Evolutionary conservation across 2,113 vertebrate species (phyloP).

Genomic region (Carassius auratus): DNA sequence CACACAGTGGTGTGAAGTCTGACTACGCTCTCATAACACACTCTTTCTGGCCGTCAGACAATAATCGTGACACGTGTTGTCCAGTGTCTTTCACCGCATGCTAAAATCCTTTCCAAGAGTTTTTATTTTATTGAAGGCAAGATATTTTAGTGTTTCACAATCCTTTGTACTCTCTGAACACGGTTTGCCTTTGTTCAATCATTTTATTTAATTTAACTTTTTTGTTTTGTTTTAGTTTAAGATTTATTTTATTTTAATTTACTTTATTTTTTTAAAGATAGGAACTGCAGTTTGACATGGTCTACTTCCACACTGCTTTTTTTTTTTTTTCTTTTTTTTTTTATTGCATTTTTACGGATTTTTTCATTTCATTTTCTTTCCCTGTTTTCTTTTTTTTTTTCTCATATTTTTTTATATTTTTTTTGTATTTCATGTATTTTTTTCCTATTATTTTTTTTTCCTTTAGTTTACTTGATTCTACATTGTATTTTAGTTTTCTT

Average conservation of each 20-base stretch:
- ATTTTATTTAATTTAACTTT: background rate
- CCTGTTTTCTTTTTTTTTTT: background rate
- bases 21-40: no score
- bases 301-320: no score
- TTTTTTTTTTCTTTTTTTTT: no score
- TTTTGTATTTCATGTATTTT: no score
- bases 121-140: background rate
- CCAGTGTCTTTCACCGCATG: background rate
- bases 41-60: background rate
- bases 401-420: no score
- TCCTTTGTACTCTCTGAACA: background rate
- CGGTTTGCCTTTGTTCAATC: background rate
- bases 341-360: no score
- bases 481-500: no score
- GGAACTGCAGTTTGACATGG: background rate
- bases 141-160: background rate
- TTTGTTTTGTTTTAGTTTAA: no score
- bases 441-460: no score
- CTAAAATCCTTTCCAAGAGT: no score
- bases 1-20: background rate
- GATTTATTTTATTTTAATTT: no score
- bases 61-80: background rate
- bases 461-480: no score
- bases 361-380: background rate
- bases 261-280: background rate